Evolutionary conservation across 2,888 invertebrate genomes (phyloP), one percentile per base, ranked within the genome.

Genomic region (Nezara viridula): DNA sequence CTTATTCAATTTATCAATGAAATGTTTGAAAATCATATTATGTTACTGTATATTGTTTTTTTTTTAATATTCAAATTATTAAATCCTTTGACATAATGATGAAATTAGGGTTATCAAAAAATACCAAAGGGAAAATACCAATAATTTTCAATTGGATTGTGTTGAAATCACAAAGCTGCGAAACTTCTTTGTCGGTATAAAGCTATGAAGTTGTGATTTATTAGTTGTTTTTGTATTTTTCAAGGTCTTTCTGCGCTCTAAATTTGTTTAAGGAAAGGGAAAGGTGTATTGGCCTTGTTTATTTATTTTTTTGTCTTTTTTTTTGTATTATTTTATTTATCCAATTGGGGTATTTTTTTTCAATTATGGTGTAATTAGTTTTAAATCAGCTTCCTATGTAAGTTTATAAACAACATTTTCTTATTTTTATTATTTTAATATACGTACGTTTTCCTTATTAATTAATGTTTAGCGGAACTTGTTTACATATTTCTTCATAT

Each of bases 191-290:
- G 55, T 55, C n/a, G 55, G 55, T n/a, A 10, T n/a, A n/a, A 55
- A 55, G 55, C 55, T n/a, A 24, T 52, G 27, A 55, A 55, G 66
- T 66, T 37, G 32, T 37, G 66, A 73, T 73, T 73, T 73, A 73
- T 73, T 73, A 37, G 66, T 73, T 73, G 66, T 73, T 73, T 73
- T 32, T 37, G 66, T 73, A 73, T 73, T 73, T 37, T 37, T 9
- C 32, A 73, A 37, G 66, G 66, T 10, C 14, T 60, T 60, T 37
- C 66, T 37, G 32, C 10, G 66, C 6, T 37, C 66, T 73, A 73
- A 37, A 73, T 73, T 73, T 73, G 37, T 73, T 37, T 37, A 14
- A 73, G 37, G 66, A 73, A 73, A 73, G 37, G 19, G 37, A 73
- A 73, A 19, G 66, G 66, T 66, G 7, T 73, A 73, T 73, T 73